Base-by-base conservation (phyloP, 30 jellyfish, hydroid and myxozoan species). In the Mastigias papua region DNA sequence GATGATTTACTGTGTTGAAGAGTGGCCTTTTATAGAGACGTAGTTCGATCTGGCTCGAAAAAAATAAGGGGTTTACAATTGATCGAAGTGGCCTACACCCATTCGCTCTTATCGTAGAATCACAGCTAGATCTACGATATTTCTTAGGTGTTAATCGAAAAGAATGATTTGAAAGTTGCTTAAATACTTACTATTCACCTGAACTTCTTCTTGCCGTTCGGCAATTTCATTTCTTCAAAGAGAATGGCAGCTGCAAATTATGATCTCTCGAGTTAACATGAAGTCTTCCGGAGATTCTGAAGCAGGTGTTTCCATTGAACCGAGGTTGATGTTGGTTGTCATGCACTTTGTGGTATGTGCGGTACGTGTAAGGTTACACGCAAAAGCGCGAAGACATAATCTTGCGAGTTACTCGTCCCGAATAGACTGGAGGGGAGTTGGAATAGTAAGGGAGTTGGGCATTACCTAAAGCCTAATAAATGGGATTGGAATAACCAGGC, bases 241-340 rank as follows among this genome's bases (percentile, higher is more conserved):
- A 31, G 69, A 0, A 68, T 28, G 68, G 83, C 83, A 72, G 83
- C 83, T 72, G 83, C 83, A 72, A 72, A 11, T 32, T 37, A 16
- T 26, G 17, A 9, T 30, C 35, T 1, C 29, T 0, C 35, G 1
- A 42, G 13, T 9, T 25, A 63, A 25, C 7, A 19, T 35, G 21
- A 34, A 72, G 35, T 72, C 69, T 72, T 72, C 83, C 83, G 83
- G 83, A 11, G 29, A 72, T 25, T 7, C 31, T 8, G 7, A 16
- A 33, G 83, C 83, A 72, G 83, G 83, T 72, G 63, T 48, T 49
- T 28, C 34, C 83, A 72, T 72, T 72, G 83, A 72, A 32, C 15
- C 68, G 63, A 72, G 83, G 63, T 22, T 49, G 68, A 68, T 48
- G 68, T 68, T 72, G 3, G 22, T 7, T 63, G 21, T 54, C 54